Conservation (phyloP, 1,140 invertebrate genomes). For the Anastrepha ludens region DNA sequence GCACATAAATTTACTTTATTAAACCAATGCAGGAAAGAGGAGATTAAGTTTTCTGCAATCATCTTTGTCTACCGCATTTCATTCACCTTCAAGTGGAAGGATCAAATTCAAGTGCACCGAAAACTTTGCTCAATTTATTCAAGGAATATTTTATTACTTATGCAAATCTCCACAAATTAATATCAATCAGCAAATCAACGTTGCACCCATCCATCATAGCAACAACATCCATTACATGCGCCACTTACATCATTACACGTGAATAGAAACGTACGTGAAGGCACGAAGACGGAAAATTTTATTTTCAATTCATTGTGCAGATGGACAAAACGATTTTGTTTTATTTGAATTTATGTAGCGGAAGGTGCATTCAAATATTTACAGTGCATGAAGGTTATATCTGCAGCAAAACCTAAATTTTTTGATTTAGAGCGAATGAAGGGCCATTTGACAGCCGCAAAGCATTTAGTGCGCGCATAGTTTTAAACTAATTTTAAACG, state of each 20-base stretch:
- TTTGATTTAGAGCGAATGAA: no score
- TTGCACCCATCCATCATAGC: background rate
- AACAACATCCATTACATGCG: background rate
- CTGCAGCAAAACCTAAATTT: background rate
- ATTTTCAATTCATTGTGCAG: background rate
- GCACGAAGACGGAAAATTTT: background rate
- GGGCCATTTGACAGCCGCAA: no score
- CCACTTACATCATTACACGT: background rate
- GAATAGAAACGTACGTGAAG: background rate
- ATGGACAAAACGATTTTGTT: background rate
- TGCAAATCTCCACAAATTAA: constrained; percentile 19
- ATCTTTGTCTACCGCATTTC: background rate
- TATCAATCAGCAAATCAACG: constrained; percentile 23
- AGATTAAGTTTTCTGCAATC: no score
- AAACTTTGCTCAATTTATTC: background rate
- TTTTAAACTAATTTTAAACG: no score
- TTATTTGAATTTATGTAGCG: background rate
- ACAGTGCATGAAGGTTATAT: background rate
- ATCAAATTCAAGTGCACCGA: constrained; percentile 20
- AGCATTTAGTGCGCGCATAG: no score
- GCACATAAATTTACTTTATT: no score
- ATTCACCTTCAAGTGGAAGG: background rate
- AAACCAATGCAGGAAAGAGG: no score
- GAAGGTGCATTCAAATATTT: background rate
- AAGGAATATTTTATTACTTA: constrained; percentile 35